These are phyloP conservation scores for Laticauda laticaudata DNA, from an alignment of 2,113 vertebrate genomes.

Conservation along the genomic window DNA sequence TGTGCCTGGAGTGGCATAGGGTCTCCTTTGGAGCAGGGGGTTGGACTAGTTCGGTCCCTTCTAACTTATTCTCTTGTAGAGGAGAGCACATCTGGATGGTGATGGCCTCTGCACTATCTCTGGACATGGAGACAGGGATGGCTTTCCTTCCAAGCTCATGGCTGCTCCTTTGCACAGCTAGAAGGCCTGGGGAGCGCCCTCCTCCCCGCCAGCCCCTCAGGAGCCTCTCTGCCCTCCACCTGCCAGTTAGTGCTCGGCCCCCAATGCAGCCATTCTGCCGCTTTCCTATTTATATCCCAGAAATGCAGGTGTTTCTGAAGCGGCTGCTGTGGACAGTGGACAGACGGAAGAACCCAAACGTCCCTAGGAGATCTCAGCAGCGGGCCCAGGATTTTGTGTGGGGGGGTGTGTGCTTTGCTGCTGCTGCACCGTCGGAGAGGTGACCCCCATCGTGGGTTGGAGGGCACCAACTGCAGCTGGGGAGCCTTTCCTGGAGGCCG, in stretches of 20 bases:
- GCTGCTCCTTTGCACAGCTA: background rate
- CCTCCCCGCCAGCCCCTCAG: background rate
- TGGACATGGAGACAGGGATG: background rate
- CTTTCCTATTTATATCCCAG: conserved; percentile 9
- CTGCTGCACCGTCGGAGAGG: background rate
- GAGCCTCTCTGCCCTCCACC: background rate
- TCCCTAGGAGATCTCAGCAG: background rate
- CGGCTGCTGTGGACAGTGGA: background rate
- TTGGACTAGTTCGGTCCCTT: background rate
- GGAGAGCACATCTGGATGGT: background rate
- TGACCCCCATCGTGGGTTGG: background rate
- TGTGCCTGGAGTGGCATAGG: too few relatives aligned
- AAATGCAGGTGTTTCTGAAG: background rate
- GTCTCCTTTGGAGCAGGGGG: background rate
- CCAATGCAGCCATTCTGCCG: background rate
- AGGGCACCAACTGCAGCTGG: background rate
- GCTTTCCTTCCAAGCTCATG: background rate
- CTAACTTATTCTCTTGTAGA: too few relatives aligned
- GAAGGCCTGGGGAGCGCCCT: background rate
- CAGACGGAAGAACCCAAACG: background rate
- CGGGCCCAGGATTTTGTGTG: background rate
- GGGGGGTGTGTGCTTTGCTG: background rate
- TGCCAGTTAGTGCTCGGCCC: background rate
- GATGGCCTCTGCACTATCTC: background rate
- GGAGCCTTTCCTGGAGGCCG: background rate